A percentile compares a stretch with the other conserved stretches of the same genome.
Conservation (phyloP, 2,113 vertebrate genomes). For the Murina feae region DNA sequence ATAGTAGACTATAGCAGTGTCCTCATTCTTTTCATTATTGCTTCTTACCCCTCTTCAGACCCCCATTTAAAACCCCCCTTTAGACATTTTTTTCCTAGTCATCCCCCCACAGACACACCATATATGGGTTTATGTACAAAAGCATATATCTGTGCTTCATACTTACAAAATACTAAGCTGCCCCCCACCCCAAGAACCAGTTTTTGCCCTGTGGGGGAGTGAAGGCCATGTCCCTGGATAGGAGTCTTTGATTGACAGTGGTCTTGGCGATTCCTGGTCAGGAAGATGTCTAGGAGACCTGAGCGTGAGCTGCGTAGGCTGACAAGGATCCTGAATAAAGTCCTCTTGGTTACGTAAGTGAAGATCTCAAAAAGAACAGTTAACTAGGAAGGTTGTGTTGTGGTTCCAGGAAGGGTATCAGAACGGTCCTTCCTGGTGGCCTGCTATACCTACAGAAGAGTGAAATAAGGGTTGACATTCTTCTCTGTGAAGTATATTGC, state of each 20-base stretch:
- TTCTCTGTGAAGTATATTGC: not conserved
- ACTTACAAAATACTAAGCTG: not conserved
- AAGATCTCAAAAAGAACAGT: not conserved
- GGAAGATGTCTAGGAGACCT: not conserved
- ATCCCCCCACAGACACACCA: not conserved
- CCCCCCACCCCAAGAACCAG: too few species aligned
- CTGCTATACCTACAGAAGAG: not conserved
- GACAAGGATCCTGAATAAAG: not conserved
- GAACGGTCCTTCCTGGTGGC: not conserved
- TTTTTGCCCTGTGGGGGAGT: fast-evolving
- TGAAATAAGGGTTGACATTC: not conserved
- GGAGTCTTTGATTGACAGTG: not conserved
- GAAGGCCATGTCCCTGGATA: not conserved
- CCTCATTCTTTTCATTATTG: too few species aligned
- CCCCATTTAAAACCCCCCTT: not conserved
- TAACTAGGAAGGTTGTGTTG: not conserved
- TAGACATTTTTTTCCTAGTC: not conserved
- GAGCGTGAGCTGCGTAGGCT: not conserved
- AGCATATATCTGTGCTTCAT: not conserved
- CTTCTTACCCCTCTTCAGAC: not conserved
- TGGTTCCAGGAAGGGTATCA: not conserved
- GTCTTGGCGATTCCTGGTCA: not conserved
- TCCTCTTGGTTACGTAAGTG: not conserved
- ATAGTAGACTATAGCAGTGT: fast-evolving
- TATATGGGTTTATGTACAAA: not conserved